Evolutionary conservation across 37 sponge, comb jelly and placozoan genomes (phyloP), one percentile per base, ranked within the genome.

Genomic region (Trichoplax adhaerens): DNA sequence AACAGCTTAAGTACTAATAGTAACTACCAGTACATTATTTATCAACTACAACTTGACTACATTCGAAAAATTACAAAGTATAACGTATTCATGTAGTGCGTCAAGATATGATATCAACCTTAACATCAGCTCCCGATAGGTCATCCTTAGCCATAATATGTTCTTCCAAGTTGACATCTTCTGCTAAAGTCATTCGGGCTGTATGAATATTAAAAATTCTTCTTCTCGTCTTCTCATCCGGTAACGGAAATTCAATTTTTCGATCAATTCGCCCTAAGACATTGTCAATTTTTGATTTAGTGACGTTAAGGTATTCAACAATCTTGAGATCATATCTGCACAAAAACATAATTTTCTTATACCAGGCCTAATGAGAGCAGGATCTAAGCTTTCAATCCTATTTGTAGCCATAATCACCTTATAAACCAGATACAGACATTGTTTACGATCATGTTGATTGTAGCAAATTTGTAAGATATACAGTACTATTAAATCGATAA

Each of bases 351-450:
- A 8, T 60, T 60, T 60, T 12, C 12, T 8, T 60, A 8, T 12
- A 90, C 98, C 98, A 75, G 99, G 94, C 77, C 99, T 79, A 57
- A 97, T 97, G 6, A 97, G 75, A 64, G 99, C 99, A 48, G 99
- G 99, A 61, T 97, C 99, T n/a, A 97, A 78, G 0, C 94, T 89
- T 76, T 97, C 99, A 80, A 97, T 97, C n/a, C 99, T 62, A 65
- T 97, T 97, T 5, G 99, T 97, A 58, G 99, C 99, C 99, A 97
- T 97, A 48, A 97, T 80, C 49, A 97, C 95, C 87, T 86, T 54
- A 72, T 29, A 52, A 12, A 12, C 62, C n/a, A 72, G 2, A 56
- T 49, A 70, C 5, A 51, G 54, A 70, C 6, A 48, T 8, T 70
- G 55, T 4, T 8, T 10, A 70, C 46, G 62, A 5, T 51, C 66